These are phyloP conservation scores for Eucidaris tribuloides DNA, from an alignment of 35 echinoderm and acorn worm genomes.

Conservation along the genomic window DNA sequence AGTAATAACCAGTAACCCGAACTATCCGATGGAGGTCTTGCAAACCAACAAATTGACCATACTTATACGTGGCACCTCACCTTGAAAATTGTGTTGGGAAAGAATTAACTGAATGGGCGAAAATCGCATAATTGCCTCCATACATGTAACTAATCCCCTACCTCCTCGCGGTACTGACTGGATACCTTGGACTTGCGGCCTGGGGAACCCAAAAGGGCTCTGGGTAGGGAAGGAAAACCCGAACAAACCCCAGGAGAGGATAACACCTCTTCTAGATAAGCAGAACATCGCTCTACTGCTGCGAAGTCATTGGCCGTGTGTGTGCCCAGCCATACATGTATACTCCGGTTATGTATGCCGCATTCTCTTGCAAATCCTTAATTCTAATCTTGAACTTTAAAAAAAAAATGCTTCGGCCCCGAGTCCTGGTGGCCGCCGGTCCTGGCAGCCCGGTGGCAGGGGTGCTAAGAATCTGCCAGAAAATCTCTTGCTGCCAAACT, in stretches of 20 bases:
- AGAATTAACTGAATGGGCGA: neutral
- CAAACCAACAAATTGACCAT: too few species aligned
- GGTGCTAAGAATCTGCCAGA: neutral
- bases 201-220: neutral
- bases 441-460: neutral
- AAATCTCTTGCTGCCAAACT: neutral
- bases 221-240: constrained; percentile 5
- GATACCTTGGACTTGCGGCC: neutral
- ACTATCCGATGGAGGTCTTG: too few species aligned
- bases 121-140: too few species aligned
- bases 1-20: neutral
- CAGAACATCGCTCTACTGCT: neutral
- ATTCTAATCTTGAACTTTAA: neutral
- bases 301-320: neutral
- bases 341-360: neutral
- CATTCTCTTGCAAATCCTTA: neutral
- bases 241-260: neutral
- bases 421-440: constrained; percentile 3
- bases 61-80: neutral
- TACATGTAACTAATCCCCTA: neutral
- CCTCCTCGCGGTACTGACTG: constrained; percentile 1
- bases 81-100: neutral
- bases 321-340: neutral
- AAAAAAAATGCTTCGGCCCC: neutral
- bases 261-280: neutral